Conservation (phyloP, 2,888 invertebrate genomes). For the Fragum sueziense region DNA sequence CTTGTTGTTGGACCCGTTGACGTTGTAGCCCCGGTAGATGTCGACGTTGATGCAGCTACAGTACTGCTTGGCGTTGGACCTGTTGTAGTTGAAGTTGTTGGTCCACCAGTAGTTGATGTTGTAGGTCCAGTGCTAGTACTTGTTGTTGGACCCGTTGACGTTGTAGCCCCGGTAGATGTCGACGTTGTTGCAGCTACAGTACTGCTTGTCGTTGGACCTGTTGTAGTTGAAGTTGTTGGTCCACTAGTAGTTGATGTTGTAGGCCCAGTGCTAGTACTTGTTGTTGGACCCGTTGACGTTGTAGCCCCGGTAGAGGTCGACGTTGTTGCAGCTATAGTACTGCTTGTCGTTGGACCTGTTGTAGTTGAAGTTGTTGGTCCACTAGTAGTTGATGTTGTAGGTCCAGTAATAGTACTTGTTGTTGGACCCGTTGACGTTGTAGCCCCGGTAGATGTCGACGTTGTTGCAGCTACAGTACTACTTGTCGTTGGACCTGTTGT, state of each 20-base stretch:
- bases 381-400: not conserved
- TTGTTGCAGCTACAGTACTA: not conserved
- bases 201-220: not conserved
- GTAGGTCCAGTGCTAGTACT: not conserved
- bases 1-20: not conserved
- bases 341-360: not conserved
- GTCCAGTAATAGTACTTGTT: not conserved
- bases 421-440: not conserved
- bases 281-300: not conserved
- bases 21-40: not conserved
- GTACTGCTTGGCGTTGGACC: not conserved
- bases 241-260: not conserved
- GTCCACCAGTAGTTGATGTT: not conserved
- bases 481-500: not conserved
- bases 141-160: not conserved
- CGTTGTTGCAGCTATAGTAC: not conserved
- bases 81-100: not conserved
- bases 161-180: not conserved
- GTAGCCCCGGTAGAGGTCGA: not conserved
- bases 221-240: not conserved
- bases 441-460: not conserved
- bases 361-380: not conserved
- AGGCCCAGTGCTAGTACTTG: not conserved
- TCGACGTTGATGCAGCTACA: not conserved
- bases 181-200: not conserved